Percentiles rank a stretch among this genome's conserved stretches.
These are phyloP conservation scores for Andrena bicolor DNA, from an alignment of 2,888 invertebrate species.

Conservation along the genomic window DNA sequence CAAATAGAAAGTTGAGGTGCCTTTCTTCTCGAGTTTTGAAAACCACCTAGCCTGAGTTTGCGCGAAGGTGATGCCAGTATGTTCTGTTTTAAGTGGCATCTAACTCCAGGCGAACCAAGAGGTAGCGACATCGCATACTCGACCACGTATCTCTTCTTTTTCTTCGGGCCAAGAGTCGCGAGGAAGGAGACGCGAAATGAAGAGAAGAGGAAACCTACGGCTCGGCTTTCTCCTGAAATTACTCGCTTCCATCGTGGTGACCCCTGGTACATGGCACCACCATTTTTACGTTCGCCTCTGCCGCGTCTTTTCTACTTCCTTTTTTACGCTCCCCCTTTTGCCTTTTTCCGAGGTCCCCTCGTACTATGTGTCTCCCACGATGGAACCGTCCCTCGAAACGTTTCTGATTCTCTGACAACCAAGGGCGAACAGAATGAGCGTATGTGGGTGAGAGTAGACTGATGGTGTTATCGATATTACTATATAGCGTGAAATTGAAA, in stretches of 20 bases:
- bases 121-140: constrained; percentile 58
- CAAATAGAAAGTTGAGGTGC: background rate
- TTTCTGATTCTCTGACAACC: constrained; percentile 51
- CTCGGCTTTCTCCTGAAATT: constrained; percentile 69
- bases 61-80: constrained; percentile 35
- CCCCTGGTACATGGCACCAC: constrained; percentile 48
- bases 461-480: constrained; percentile 46
- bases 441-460: constrained; percentile 6
- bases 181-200: constrained; percentile 33
- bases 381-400: constrained; percentile 32
- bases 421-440: constrained; percentile 20
- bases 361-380: constrained; percentile 5
- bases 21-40: background rate
- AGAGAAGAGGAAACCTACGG: constrained; percentile 54
- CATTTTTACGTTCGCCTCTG: constrained; percentile 33
- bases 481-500: constrained; percentile 28
- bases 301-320: constrained; percentile 27
- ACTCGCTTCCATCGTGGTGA: constrained; percentile 66
- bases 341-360: constrained; percentile 30
- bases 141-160: constrained; percentile 60
- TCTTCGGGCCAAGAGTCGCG: constrained; percentile 20
- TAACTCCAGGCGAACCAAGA: constrained; percentile 38
- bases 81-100: constrained; percentile 70
- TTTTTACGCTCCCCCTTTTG: constrained; percentile 25
- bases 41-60: background rate